Evolutionary conservation across 2,888 invertebrate species (phyloP), one percentile per base, ranked within the genome.

Genomic region (Quadriops clusia): DNA sequence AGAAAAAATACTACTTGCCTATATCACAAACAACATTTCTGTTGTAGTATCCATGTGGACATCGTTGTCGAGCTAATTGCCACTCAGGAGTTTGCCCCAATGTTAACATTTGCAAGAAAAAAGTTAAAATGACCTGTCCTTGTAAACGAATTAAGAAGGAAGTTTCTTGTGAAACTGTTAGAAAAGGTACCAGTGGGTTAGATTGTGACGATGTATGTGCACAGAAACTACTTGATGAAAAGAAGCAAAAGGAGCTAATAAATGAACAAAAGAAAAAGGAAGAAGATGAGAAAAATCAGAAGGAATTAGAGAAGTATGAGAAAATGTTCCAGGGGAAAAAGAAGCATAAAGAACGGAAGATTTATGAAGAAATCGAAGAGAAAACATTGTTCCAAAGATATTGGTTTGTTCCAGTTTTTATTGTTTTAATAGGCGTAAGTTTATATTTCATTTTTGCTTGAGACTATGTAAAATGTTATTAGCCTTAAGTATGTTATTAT

Each of bases 1-100:
- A n/a, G n/a, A n/a, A n/a, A n/a, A n/a, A n/a, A n/a, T n/a, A n/a
- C n/a, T n/a, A n/a, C n/a, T n/a, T n/a, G n/a, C n/a, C n/a, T n/a
- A n/a, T n/a, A n/a, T n/a, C n/a, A n/a, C n/a, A n/a, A n/a, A n/a
- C n/a, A n/a, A n/a, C n/a, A n/a, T n/a, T n/a, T n/a, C n/a, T n/a
- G n/a, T n/a, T n/a, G n/a, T 53, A 87, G 77, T 74, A 83, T 53
- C 56, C 72, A 5, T 94, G 93, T 60, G 84, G 86, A 1, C 93
- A 94, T 60, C 75, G 83, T 5, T 89, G 87, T 53, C 63, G 68
- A 17, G 63, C 72, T 5, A 64, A 67, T 22, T 89, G 89, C 45
- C 89, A 89, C 51, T 61, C 74, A 0, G 84, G 82, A 1, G 47
- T 56, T 0, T 90, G 89, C 50, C 68, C 70, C 1, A 67, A 69